Base-by-base conservation (phyloP, 2,113 vertebrate species). In the Cavia aperea region DNA sequence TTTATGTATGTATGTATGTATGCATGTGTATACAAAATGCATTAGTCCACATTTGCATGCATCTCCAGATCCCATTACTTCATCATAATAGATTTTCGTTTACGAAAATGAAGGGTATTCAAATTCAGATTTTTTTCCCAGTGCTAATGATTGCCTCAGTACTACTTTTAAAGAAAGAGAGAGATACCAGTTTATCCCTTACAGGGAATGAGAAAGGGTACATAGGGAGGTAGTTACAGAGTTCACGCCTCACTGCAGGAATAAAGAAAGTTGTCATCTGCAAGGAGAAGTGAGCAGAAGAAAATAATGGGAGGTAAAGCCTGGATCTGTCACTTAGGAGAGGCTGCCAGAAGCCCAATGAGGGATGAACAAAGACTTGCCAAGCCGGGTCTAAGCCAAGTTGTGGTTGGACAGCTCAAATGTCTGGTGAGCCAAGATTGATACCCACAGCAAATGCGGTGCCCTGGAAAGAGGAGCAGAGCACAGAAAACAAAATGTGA, bases 301-400 rank as follows among this genome's bases (percentile, higher is more conserved):
- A 73, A 63, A 91, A 93, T 56, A 24, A 79, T 72, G 29, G 62
- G 36, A 86, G 10, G 4, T 86, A 62, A 95, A 66, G 23, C 26
- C 49, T 93, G 24, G n/a, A 75, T 90, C 60, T 89, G 58, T 15
- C 13, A 66, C 24, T 93, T 43, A 73, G 70, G 24, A 78, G 46
- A 43, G 29, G 23, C 26, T 93, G 86, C 88, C 95, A 96, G 88
- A 90, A 95, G 91, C 58, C 31, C 90, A 92, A 23, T 85, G 93
- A 93, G 51, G 83, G 77, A 95, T 94, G 81, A 94, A 94, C 16
- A 43, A 58, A 86, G 5, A 16, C 13, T 66, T 96, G 92, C 94
- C 94, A 97, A 94, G 81, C 46, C 75, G 85, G 72, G 72, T 84
- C 88, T 49, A 65, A 39, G 94, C 96, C 96, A 97, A 94, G 90